phyloP scores from a whole-genome alignment of 2,113 vertebrate species.

The Antechinus flavipes region DNA sequence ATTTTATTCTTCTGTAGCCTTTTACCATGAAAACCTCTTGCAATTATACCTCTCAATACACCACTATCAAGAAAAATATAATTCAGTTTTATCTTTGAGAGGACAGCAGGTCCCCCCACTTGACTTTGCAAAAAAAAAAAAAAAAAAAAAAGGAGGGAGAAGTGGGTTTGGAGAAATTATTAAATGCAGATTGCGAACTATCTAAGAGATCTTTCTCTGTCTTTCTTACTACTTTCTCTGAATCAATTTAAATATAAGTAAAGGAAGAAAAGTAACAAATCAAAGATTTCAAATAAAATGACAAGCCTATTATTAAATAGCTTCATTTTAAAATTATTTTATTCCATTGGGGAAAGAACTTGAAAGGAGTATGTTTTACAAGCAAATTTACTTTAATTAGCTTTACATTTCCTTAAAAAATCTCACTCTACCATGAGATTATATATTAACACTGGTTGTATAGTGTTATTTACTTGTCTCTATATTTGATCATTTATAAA shows the following conservation, averaged over 20 bases:
- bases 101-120: neutral
- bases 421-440: neutral
- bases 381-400: neutral
- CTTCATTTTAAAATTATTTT: neutral
- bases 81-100: neutral
- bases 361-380: neutral
- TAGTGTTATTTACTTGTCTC: neutral
- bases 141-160: too few species aligned
- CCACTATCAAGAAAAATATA: neutral
- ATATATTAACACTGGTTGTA: neutral
- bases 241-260: neutral
- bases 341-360: neutral
- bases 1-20: neutral
- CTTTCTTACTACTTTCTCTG: neutral
- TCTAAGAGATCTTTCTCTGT: neutral
- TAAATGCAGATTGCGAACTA: neutral
- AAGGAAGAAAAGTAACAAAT: neutral
- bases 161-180: neutral
- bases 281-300: neutral
- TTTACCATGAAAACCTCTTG: neutral
- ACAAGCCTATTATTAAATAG: neutral
- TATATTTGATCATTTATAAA: neutral
- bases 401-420: neutral
- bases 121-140: too few species aligned
- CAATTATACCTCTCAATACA: neutral